Evolutionary conservation across 2,888 invertebrate genomes (phyloP).

Genomic region (Cataglyphis rosenhaueri): DNA sequence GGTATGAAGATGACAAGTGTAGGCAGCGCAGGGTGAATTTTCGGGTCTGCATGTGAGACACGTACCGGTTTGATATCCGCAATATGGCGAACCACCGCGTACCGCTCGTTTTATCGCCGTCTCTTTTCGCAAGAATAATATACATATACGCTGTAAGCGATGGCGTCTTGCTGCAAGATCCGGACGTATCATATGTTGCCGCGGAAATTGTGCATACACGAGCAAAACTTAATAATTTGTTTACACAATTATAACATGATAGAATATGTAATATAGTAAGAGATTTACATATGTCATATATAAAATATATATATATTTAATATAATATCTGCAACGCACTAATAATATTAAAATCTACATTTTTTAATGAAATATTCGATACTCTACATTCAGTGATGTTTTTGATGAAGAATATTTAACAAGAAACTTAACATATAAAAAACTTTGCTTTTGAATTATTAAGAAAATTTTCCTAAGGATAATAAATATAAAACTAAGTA

Average conservation of each 20-base stretch:
- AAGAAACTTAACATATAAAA: background rate
- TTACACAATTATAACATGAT: background rate
- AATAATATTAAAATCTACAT: background rate
- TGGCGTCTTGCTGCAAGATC: background rate
- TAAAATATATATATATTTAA: background rate
- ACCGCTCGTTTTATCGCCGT: background rate
- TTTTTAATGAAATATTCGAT: background rate
- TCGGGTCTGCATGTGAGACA: conserved; percentile 51
- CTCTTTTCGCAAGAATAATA: background rate
- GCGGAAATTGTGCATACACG: background rate
- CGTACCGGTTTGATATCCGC: conserved; percentile 61
- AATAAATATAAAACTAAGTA: background rate
- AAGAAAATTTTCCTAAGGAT: background rate
- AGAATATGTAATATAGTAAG: background rate
- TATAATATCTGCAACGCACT: background rate
- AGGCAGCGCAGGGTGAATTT: conserved; percentile 30
- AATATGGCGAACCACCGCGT: conserved; percentile 25
- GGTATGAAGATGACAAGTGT: conserved; percentile 35
- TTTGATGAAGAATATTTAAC: background rate
- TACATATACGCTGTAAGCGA: conserved; percentile 30
- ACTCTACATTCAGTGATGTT: background rate
- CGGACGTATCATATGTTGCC: background rate
- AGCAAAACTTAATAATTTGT: conserved; percentile 1
- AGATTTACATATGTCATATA: too few species aligned
- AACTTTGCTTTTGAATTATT: background rate